Evolutionary conservation across 2,888 invertebrate genomes (phyloP).

Genomic region (Gastrophysa polygoni): DNA sequence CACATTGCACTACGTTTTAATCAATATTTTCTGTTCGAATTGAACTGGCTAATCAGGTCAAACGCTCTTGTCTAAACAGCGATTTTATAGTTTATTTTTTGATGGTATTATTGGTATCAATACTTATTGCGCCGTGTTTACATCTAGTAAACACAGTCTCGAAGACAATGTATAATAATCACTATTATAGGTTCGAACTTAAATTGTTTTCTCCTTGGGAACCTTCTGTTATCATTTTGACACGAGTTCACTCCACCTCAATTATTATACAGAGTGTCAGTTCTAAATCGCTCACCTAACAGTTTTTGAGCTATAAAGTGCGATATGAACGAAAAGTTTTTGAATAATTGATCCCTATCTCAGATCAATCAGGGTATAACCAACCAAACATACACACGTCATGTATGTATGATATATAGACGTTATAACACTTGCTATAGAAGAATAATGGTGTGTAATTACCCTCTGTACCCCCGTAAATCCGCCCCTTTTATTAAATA

Average conservation of each 20-base stretch:
- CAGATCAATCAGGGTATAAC: too few relatives aligned
- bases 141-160: not conserved
- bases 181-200: not conserved
- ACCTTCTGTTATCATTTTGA: constrained; percentile 1
- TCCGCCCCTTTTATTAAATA: too few relatives aligned
- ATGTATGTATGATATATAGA: too few relatives aligned
- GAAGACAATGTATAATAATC: constrained; percentile 18
- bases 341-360: too few relatives aligned
- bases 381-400: too few relatives aligned
- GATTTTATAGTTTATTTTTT: constrained; percentile 4
- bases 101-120: not conserved
- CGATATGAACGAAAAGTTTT: too few relatives aligned
- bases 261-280: not conserved
- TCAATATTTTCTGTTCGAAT: not conserved
- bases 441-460: too few relatives aligned
- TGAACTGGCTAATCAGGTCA: constrained; percentile 2
- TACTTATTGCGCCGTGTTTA: not conserved
- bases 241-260: constrained; percentile 9
- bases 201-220: constrained; percentile 7
- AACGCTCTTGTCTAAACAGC: constrained; percentile 7
- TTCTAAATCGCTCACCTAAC: too few relatives aligned
- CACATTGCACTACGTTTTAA: not conserved
- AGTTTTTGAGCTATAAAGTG: too few relatives aligned
- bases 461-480: too few relatives aligned
- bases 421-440: too few relatives aligned